phyloP scores from a whole-genome alignment of 2,113 vertebrate genomes.

The Coptodon rendalli region DNA sequence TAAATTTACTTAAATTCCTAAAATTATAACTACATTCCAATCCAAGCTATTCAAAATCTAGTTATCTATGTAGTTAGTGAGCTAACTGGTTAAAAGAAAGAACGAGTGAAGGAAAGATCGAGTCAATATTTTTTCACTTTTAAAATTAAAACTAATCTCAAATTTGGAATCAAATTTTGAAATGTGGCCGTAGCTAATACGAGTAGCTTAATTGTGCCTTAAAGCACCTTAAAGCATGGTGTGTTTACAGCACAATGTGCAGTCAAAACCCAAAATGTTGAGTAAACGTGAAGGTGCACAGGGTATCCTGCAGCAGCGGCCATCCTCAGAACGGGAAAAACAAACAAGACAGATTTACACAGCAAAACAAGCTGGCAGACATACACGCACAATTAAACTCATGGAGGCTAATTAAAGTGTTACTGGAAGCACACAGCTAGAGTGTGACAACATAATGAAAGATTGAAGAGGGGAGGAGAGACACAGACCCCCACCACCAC shows the following conservation, averaged over 20 bases:
- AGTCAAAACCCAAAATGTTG: neutral
- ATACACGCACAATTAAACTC: conserved; percentile 63
- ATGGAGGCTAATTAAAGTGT: conserved; percentile 73
- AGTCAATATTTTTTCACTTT: neutral
- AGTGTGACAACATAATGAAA: conserved; percentile 78
- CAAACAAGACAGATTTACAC: conserved; percentile 63
- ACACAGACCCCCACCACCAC: conserved; percentile 18
- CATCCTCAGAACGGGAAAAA: conserved; percentile 11
- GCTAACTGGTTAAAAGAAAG: neutral
- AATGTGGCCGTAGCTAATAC: neutral
- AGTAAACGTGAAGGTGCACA: neutral
- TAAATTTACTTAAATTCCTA: neutral
- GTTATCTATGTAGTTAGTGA: neutral
- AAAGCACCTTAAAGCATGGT: neutral
- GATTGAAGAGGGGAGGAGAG: conserved; percentile 69
- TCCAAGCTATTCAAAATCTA: fast-evolving
- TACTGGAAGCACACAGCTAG: conserved; percentile 64
- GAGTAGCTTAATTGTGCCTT: neutral
- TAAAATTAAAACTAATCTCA: neutral
- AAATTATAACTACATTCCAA: neutral
- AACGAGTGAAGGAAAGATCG: neutral
- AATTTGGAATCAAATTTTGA: neutral
- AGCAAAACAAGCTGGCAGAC: conserved; percentile 58
- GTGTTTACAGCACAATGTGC: neutral
- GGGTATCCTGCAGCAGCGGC: conserved; percentile 12